Percentiles rank a stretch among this genome's conserved stretches.
phyloP scores from a whole-genome alignment of 2,797 vertebrate genomes.

The Melanogrammus aeglefinus region DNA sequence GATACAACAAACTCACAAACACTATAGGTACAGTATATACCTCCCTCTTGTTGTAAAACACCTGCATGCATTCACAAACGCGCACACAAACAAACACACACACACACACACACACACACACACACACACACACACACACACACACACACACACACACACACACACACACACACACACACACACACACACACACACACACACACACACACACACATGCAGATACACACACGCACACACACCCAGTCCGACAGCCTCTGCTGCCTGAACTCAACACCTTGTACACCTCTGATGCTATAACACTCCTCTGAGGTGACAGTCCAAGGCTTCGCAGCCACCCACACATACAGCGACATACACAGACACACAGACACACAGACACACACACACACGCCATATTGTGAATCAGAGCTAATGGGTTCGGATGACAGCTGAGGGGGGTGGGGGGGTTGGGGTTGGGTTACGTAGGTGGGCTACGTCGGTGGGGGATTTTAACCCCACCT shows the following conservation, averaged over 20 bases:
- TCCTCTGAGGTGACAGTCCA: background rate
- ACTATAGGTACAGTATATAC: conserved; percentile 44
- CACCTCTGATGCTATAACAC: background rate
- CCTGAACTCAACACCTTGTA: background rate
- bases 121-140: conserved; percentile 20
- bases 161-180: conserved; percentile 10
- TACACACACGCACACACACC: conserved; percentile 19
- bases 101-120: conserved; percentile 12
- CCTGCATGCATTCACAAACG: background rate
- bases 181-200: conserved; percentile 25
- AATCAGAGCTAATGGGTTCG: too few species aligned
- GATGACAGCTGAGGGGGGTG: too few species aligned
- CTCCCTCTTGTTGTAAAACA: conserved; percentile 16
- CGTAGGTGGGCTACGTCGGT: too few species aligned
- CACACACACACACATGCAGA: conserved; percentile 16
- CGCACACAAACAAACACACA: conserved; percentile 24
- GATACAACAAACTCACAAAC: conserved; percentile 16
- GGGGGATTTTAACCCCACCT: too few species aligned
- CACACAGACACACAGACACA: too few species aligned
- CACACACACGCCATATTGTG: too few species aligned
- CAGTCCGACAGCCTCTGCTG: conserved; percentile 14
- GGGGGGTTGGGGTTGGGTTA: too few species aligned
- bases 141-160: conserved; percentile 28
- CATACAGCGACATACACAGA: too few species aligned
- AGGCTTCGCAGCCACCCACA: too few species aligned